Conservation (phyloP, 2,797 vertebrate genomes). For the Falco berigora region DNA sequence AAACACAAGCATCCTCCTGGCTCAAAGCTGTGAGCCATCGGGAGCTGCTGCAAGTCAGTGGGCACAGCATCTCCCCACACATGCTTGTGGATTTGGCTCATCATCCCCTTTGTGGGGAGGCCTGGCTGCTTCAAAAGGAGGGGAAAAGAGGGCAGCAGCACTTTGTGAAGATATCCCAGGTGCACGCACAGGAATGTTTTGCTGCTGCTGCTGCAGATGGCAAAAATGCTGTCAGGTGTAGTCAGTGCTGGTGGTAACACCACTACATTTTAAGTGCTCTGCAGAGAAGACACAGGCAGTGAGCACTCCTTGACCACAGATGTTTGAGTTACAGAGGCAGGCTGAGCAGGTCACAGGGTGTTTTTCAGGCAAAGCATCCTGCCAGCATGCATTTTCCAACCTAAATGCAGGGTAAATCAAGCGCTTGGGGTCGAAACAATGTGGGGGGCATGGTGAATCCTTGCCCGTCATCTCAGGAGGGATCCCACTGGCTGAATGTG, state of each 20-base stretch:
- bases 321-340: neutral
- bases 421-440: rapidly evolving
- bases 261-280: neutral
- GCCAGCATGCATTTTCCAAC: neutral
- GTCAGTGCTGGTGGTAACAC: neutral
- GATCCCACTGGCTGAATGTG: rapidly evolving
- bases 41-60: neutral
- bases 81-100: rapidly evolving
- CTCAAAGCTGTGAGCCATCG: neutral
- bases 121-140: neutral
- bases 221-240: neutral
- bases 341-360: neutral
- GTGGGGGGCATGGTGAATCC: rapidly evolving
- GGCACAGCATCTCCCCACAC: neutral
- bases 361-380: neutral
- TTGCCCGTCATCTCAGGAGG: rapidly evolving
- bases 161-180: neutral
- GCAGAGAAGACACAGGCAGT: neutral
- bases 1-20: neutral
- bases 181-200: neutral
- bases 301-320: rapidly evolving
- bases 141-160: neutral
- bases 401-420: neutral
- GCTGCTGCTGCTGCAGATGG: neutral
- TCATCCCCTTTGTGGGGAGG: neutral